Conservation (phyloP, 2,797 vertebrate species). For the Aplochiton taeniatus region DNA sequence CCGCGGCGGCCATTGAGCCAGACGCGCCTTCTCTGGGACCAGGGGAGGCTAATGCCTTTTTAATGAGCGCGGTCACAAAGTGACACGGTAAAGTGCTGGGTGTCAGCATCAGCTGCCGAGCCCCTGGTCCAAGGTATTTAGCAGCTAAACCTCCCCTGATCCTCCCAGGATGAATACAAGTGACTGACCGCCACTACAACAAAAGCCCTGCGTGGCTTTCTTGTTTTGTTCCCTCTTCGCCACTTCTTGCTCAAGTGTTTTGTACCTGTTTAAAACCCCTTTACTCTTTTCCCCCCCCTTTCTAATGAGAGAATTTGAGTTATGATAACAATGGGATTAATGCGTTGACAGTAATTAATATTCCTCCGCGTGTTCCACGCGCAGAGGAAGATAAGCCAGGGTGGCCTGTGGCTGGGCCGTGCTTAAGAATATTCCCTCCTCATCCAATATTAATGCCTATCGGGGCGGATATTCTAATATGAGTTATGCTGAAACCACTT, state of each 20-base stretch:
- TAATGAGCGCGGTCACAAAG: conserved; percentile 74
- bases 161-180: conserved; percentile 20
- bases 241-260: conserved; percentile 39
- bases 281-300: conserved; percentile 42
- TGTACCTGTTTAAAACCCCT: conserved; percentile 49
- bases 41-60: conserved; percentile 75
- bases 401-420: conserved; percentile 54
- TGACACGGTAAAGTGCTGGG: conserved; percentile 66
- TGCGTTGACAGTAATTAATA: conserved; percentile 72
- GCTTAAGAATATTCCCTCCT: conserved; percentile 70
- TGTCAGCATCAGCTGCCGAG: conserved; percentile 54
- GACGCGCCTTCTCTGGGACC: conserved; percentile 58
- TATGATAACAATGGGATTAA: conserved; percentile 24
- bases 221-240: conserved; percentile 20
- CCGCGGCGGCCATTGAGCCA: conserved; percentile 55
- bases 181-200: neutral
- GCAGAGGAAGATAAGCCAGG: conserved; percentile 38
- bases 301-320: conserved; percentile 56
- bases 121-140: conserved; percentile 65
- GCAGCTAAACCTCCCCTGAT: conserved; percentile 61
- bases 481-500: conserved; percentile 61
- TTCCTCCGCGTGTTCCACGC: conserved; percentile 52
- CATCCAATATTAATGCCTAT: conserved; percentile 77
- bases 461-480: conserved; percentile 67
- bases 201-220: neutral